These are phyloP conservation scores for Lycaon pictus DNA, from an alignment of 2,113 vertebrate species.

Conservation along the genomic window DNA sequence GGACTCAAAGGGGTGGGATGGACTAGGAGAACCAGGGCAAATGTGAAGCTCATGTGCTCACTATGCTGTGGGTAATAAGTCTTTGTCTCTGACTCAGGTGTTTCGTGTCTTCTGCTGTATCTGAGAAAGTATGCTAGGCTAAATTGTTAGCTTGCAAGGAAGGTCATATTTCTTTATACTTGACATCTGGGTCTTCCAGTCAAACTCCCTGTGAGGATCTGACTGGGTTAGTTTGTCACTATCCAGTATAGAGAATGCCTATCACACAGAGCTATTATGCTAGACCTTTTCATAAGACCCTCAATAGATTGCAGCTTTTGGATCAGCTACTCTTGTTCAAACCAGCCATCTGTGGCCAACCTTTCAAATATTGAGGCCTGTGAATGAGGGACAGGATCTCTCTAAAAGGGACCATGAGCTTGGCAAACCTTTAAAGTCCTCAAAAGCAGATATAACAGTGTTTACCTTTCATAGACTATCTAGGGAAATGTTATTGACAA, in stretches of 20 bases:
- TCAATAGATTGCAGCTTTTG: neutral
- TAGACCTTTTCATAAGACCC: neutral
- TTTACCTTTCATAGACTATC: neutral
- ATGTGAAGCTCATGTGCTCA: neutral
- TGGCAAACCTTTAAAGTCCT: slow-evolving; percentile 47
- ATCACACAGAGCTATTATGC: neutral
- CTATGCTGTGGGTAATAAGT: neutral
- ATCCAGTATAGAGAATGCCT: neutral
- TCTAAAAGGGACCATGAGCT: neutral
- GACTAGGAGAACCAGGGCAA: neutral
- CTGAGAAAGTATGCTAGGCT: neutral
- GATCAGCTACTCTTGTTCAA: neutral
- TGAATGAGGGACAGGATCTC: neutral
- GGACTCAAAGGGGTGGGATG: neutral
- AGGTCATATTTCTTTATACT: slow-evolving; percentile 9
- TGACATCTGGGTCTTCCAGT: neutral
- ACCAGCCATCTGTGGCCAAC: neutral
- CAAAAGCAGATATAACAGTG: neutral
- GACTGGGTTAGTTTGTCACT: neutral
- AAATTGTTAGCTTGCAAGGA: slow-evolving; percentile 26
- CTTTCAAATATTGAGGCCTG: neutral
- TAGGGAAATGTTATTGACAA: slow-evolving; percentile 13
- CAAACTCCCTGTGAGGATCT: neutral
- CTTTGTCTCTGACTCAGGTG: neutral
- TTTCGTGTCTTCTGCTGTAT: neutral